These are phyloP conservation scores for Tethya wilhelma DNA, from an alignment of 37 sponge, comb jelly and placozoan genomes.

Conservation along the genomic window DNA sequence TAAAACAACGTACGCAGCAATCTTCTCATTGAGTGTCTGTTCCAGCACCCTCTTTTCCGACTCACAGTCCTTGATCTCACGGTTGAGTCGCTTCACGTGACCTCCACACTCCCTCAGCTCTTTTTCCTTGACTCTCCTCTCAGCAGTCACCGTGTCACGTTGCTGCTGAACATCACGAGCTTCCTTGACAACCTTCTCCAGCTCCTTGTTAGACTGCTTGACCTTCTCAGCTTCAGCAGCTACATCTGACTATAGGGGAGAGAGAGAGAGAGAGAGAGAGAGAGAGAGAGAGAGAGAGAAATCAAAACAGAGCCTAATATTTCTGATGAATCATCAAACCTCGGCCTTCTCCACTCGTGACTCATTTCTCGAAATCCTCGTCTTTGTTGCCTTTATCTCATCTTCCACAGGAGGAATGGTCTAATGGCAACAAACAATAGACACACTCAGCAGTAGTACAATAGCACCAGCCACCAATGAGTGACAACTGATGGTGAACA, in stretches of 20 bases:
- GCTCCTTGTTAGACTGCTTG: neutral
- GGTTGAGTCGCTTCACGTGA: neutral
- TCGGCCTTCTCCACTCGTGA: conserved; percentile 1
- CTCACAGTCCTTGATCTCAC: conserved; percentile 9
- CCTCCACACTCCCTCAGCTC: neutral
- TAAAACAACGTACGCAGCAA: neutral
- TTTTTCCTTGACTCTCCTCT: conserved; percentile 53
- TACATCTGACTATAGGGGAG: neutral
- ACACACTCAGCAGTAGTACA: too few species aligned
- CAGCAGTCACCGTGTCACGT: conserved; percentile 9
- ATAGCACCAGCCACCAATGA: too few species aligned
- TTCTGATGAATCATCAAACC: conserved; percentile 7
- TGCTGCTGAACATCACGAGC: conserved; percentile 25
- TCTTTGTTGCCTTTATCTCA: conserved; percentile 8
- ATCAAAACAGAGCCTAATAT: neutral
- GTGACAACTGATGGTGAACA: too few species aligned
- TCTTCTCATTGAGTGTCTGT: conserved; percentile 12
- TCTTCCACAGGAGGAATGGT: conserved; percentile 28
- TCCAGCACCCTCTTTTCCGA: conserved; percentile 45
- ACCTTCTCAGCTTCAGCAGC: neutral
- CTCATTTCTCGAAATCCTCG: conserved; percentile 35
- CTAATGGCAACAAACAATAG: too few species aligned
- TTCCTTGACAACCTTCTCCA: conserved; percentile 23
- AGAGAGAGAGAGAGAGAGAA: neutral
- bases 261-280: conserved; percentile 1